Percentiles rank a stretch among this genome's conserved stretches.
phyloP scores from a whole-genome alignment of 2,797 vertebrate species.

The Parambassis ranga region DNA sequence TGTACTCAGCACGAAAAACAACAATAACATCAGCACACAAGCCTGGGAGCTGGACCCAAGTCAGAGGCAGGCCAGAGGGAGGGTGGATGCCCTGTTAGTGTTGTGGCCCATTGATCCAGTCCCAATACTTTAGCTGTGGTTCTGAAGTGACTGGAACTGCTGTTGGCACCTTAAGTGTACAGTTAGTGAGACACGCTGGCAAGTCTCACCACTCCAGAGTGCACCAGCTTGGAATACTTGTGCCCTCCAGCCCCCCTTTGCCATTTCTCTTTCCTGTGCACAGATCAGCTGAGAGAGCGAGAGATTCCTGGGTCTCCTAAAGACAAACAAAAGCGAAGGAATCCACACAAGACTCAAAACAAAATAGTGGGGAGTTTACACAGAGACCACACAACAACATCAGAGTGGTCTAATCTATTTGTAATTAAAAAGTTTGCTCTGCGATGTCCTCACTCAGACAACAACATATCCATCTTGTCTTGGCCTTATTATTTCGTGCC shows the following conservation, averaged over 20 bases:
- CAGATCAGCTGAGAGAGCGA: constrained; percentile 58
- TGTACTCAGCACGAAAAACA: constrained; percentile 75
- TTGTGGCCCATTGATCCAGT: constrained; percentile 29
- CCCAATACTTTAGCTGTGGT: constrained; percentile 45
- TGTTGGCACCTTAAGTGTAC: constrained; percentile 13
- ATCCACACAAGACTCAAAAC: constrained; percentile 74
- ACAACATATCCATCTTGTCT: constrained; percentile 70
- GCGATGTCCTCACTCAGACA: constrained; percentile 69
- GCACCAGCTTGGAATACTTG: constrained; percentile 20
- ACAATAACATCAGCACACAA: constrained; percentile 74
- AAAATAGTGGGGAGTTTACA: constrained; percentile 77
- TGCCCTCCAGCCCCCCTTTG: constrained; percentile 6
- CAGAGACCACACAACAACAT: constrained; percentile 83
- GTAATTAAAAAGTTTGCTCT: constrained; percentile 75
- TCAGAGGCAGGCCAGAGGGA: constrained; percentile 39
- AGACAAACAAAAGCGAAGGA: constrained; percentile 73
- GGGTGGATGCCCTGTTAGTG: constrained; percentile 43
- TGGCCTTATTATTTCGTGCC: constrained; percentile 64
- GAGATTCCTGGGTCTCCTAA: constrained; percentile 71
- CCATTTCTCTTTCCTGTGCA: constrained; percentile 58
- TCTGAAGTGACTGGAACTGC: constrained; percentile 44
- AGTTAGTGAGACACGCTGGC: constrained; percentile 17
- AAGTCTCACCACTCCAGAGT: background rate
- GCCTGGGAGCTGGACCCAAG: constrained; percentile 52
- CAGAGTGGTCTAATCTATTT: constrained; percentile 76